A percentile compares a stretch with the other conserved stretches of the same genome.
Evolutionary conservation across 2,113 vertebrate genomes (phyloP).

Genomic region (Elaphurus davidianus): DNA sequence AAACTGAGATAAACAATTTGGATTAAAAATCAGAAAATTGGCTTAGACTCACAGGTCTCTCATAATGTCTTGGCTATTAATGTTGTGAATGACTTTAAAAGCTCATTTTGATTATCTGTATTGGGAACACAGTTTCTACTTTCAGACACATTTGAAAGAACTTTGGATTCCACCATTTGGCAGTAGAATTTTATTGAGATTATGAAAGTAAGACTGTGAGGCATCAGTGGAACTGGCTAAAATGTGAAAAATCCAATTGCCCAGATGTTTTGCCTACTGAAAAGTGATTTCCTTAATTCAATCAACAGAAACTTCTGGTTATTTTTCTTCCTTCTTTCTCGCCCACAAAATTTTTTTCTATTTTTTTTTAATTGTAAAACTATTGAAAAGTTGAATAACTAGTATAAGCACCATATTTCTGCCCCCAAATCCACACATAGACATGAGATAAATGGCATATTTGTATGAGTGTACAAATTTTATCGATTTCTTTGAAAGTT

Average conservation of each 20-base stretch:
- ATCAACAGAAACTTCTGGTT: background rate
- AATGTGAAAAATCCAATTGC: background rate
- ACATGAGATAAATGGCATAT: accelerated
- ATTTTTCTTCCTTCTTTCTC: background rate
- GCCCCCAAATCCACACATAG: background rate
- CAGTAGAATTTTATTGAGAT: background rate
- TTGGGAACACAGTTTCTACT: background rate
- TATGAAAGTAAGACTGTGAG: too few relatives aligned
- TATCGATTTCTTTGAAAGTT: background rate
- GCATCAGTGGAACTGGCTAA: background rate
- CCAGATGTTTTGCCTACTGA: background rate
- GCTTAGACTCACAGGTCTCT: background rate
- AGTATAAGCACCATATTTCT: background rate
- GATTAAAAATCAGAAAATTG: background rate
- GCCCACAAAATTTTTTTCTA: background rate
- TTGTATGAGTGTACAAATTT: background rate
- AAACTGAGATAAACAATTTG: background rate
- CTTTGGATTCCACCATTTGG: background rate
- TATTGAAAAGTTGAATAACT: background rate
- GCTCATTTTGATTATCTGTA: background rate
- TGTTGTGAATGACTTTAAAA: background rate
- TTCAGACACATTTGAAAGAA: background rate
- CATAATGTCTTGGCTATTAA: background rate
- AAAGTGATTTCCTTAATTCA: background rate
- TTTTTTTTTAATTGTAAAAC: background rate